Evolutionary conservation across 1,140 invertebrate species (phyloP).

Genomic region (Gonioctena quinquepunctata): DNA sequence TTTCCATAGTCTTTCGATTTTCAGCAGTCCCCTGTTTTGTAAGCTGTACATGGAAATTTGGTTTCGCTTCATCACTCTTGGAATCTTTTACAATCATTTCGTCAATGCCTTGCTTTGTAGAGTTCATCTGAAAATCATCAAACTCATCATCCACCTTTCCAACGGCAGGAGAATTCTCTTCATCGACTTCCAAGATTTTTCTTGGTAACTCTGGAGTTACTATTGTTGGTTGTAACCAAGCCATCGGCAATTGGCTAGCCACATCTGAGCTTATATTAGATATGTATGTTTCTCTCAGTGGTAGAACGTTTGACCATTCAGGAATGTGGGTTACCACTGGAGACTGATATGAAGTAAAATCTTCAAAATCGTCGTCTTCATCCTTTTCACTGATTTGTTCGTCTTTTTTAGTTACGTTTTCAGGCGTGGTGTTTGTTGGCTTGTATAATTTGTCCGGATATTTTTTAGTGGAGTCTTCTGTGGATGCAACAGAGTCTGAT

Average conservation of each 20-base stretch:
- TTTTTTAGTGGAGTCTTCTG: not conserved
- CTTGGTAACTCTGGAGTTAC: constrained; percentile 42
- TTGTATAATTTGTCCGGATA: not conserved
- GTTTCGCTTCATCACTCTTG: not conserved
- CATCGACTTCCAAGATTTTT: constrained; percentile 18
- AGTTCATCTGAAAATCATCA: constrained; percentile 47
- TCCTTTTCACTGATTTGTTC: no score
- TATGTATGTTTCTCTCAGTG: constrained; percentile 51
- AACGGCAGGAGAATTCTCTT: constrained; percentile 17
- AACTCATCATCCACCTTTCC: constrained; percentile 47
- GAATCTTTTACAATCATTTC: not conserved
- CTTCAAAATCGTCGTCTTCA: constrained; percentile 44
- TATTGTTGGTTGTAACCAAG: constrained; percentile 45
- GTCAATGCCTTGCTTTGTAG: constrained; percentile 17
- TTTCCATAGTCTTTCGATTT: no score
- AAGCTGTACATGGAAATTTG: no score
- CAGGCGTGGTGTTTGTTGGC: not conserved
- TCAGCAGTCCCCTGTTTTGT: no score
- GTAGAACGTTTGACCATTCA: constrained; percentile 33
- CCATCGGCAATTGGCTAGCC: constrained; percentile 9
- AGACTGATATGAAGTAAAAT: constrained; percentile 27
- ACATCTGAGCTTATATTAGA: constrained; percentile 24
- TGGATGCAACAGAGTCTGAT: not conserved
- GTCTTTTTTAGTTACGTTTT: not conserved
- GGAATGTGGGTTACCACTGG: not conserved